Conservation (phyloP, 2,797 vertebrate species). For the Sebastes elongatus region DNA sequence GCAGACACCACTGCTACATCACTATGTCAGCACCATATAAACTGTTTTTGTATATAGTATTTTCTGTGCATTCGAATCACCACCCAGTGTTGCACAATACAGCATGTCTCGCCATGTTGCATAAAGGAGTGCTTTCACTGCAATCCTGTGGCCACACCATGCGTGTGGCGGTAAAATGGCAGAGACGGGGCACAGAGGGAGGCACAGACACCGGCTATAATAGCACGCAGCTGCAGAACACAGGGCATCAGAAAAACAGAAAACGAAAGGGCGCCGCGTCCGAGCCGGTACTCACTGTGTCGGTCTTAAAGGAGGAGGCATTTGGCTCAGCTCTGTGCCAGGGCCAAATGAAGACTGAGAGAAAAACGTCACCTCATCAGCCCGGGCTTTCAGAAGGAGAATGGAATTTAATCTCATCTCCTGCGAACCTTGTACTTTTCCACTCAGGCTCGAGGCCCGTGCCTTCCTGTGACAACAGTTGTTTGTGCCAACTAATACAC, state of each 20-base stretch:
- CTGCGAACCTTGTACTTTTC: slow-evolving; percentile 77
- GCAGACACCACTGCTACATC: slow-evolving; percentile 9
- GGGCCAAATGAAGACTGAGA: slow-evolving; percentile 48
- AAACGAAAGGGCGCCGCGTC: slow-evolving; percentile 33
- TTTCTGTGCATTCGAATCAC: slow-evolving; percentile 38
- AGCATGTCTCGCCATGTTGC: slow-evolving; percentile 51
- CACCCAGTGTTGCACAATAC: slow-evolving; percentile 44
- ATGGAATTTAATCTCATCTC: slow-evolving; percentile 82
- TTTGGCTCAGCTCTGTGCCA: slow-evolving; percentile 42
- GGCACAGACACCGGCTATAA: slow-evolving; percentile 46
- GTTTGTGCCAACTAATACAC: slow-evolving; percentile 29
- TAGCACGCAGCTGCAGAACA: slow-evolving; percentile 61
- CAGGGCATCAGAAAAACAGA: slow-evolving; percentile 41
- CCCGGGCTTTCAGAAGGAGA: slow-evolving; percentile 54
- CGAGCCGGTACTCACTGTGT: slow-evolving; percentile 19
- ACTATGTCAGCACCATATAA: slow-evolving; percentile 34
- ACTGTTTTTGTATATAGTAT: slow-evolving; percentile 34
- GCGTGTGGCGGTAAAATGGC: slow-evolving; percentile 46
- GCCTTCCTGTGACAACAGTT: slow-evolving; percentile 48
- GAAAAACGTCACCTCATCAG: slow-evolving; percentile 55
- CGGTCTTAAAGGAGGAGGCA: slow-evolving; percentile 38
- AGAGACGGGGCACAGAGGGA: slow-evolving; percentile 47
- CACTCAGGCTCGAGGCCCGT: slow-evolving; percentile 61
- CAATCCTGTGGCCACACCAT: slow-evolving; percentile 29
- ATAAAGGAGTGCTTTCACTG: slow-evolving; percentile 53